A percentile compares a stretch with the other conserved stretches of the same genome.
These are phyloP conservation scores for Oxytorus armatus DNA, from an alignment of 2,888 invertebrate genomes.

Conservation along the genomic window DNA sequence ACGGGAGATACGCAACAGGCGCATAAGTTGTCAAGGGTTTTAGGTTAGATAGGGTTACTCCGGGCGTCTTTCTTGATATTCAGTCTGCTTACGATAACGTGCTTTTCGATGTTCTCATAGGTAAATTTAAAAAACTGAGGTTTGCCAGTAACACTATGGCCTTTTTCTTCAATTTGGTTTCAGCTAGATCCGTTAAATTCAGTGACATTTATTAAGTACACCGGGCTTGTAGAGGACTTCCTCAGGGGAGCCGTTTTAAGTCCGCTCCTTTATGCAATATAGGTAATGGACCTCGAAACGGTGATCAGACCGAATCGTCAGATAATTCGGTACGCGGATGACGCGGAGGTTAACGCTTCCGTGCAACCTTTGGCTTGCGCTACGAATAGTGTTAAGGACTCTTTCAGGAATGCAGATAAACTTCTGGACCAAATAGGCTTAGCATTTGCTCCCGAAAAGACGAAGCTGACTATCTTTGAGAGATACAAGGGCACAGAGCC, in stretches of 20 bases:
- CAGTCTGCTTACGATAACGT: slow-evolving; percentile 28
- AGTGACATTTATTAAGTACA: background rate
- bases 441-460: slow-evolving; percentile 4
- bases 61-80: slow-evolving; percentile 2
- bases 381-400: background rate
- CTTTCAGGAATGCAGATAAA: background rate
- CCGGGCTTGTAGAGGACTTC: background rate
- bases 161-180: slow-evolving; percentile 27
- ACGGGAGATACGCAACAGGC: too few relatives aligned
- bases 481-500: too few relatives aligned
- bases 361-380: background rate
- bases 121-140: background rate
- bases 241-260: slow-evolving; percentile 11
- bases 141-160: slow-evolving; percentile 2
- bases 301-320: background rate
- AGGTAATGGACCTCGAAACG: slow-evolving; percentile 1
- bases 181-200: slow-evolving; percentile 17
- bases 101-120: background rate
- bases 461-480: slow-evolving; percentile 24
- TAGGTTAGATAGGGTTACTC: background rate
- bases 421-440: background rate
- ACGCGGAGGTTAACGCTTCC: background rate
- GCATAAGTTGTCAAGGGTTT: slow-evolving; percentile 3
- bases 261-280: slow-evolving; percentile 19
- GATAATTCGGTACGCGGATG: slow-evolving; percentile 14